phyloP scores from a whole-genome alignment of 1,140 invertebrate species.

The Odontomachus brunneus region DNA sequence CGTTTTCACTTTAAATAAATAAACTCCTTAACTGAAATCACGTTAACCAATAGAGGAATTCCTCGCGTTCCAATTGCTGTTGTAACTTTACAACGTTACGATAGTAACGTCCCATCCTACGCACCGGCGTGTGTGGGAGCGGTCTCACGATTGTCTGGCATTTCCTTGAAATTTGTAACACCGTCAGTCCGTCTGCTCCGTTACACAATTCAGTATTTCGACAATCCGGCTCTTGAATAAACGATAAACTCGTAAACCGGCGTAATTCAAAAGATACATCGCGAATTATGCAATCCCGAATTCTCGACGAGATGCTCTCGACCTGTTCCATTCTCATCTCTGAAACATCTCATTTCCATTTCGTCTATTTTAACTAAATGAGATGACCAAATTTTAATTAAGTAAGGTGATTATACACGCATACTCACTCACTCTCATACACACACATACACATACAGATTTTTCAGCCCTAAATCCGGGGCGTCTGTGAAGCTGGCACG shows the following conservation, averaged over 20 bases:
- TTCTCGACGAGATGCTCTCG: neutral
- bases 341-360: neutral
- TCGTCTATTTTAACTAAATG: neutral
- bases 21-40: conserved; percentile 26
- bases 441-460: too few species aligned
- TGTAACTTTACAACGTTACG: conserved; percentile 30
- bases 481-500: too few species aligned
- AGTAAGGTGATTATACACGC: too few species aligned
- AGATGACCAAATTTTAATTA: too few species aligned
- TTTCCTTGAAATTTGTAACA: conserved; percentile 54
- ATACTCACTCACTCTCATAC: too few species aligned
- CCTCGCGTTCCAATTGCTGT: conserved; percentile 16
- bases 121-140: conserved; percentile 54
- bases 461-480: too few species aligned
- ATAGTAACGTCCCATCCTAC: conserved; percentile 51
- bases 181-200: neutral
- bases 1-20: too few species aligned
- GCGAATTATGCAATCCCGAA: neutral
- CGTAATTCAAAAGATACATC: neutral
- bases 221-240: conserved; percentile 1
- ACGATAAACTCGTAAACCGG: neutral
- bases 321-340: neutral
- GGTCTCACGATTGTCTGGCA: conserved; percentile 63
- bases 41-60: conserved; percentile 37
- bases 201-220: conserved; percentile 42